Conservation (phyloP, 2,888 invertebrate species). For the Drosophila siamana region DNA sequence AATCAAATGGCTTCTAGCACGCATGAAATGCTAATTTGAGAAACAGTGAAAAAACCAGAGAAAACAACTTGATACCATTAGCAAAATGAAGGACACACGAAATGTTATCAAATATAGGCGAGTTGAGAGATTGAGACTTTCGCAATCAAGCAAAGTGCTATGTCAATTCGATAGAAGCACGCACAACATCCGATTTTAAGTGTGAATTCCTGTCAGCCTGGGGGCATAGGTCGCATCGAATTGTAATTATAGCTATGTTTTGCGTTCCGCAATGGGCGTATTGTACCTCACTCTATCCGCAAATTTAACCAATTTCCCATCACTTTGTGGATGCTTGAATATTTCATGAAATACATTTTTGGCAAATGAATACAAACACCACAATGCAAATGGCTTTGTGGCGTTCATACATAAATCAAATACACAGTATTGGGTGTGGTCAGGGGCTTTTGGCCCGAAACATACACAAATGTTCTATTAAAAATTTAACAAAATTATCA, state of each 20-base stretch:
- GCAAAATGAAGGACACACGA: conserved; percentile 40
- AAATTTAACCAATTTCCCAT: not conserved
- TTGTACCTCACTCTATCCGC: not conserved
- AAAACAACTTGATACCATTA: conserved; percentile 40
- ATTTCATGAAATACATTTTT: conserved; percentile 47
- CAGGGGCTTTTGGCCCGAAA: conserved; percentile 11
- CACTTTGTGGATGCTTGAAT: conserved; percentile 47
- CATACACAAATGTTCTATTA: conserved; percentile 16
- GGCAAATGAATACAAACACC: conserved; percentile 17
- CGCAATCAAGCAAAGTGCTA: conserved; percentile 72
- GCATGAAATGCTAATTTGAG: conserved; percentile 50
- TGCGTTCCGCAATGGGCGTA: not conserved
- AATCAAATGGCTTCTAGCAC: conserved; percentile 15
- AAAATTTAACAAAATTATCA: conserved; percentile 28
- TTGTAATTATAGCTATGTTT: conserved; percentile 56
- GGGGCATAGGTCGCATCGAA: conserved; percentile 30
- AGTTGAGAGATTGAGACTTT: conserved; percentile 1
- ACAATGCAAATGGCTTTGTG: conserved; percentile 40
- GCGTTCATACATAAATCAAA: conserved; percentile 33
- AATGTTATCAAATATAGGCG: conserved; percentile 30
- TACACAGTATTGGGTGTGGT: conserved; percentile 45
- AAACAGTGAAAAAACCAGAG: conserved; percentile 4
- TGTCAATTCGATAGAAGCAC: conserved; percentile 42
- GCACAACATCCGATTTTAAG: conserved; percentile 31
- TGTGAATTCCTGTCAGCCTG: conserved; percentile 42